Base-by-base conservation (phyloP, 2,797 vertebrate genomes). In the Pagetopsis macropterus region DNA sequence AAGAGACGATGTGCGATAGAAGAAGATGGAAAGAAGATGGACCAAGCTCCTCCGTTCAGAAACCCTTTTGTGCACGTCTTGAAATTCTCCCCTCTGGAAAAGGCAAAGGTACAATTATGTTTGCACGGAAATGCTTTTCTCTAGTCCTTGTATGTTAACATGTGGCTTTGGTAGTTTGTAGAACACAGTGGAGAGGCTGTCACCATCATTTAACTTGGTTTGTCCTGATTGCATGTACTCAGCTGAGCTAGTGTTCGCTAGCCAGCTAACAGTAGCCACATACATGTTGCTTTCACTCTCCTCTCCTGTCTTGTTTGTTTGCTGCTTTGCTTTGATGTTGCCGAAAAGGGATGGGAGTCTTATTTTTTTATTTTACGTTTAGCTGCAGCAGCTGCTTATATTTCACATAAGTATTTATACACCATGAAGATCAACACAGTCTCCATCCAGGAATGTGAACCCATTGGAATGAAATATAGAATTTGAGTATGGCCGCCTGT, bases 21-120 rank as follows among this genome's bases (percentile, higher is more conserved):
- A 70, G 94, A 90, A 85, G 93, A 94, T 55, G 93, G 91, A 37
- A 95, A 94, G 80, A 93, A 95, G 83, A 87, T 89, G 86, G 95
- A 94, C 86, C 95, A 94, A 80, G 94, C 95, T 77, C 95, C 95
- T 70, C 97, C 96, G 57, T 89, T 95, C 86, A 94, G 94, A 87
- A 98, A 97, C 92, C 97, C 97, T 31, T 99, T 99, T 93, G 97
- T 96, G 89, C 96, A 98, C 90, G 94, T 97, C 87, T 93, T 98
- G 90, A 95, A 95, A 89, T 93, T 97, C 87, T 94, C 92, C 86
- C 88, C 94, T 19, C 79, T 95, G 87, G 93, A 96, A 86, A 98
- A 97, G 90, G 95, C 96, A 85, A 96, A 98, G 96, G 97, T 99
- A 94, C 87, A 55, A 15, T 59, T 0, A 9, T 0, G 63, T 41